Evolutionary conservation across 2,797 vertebrate species (phyloP).

Genomic region (Chaenodraco wilsoni): DNA sequence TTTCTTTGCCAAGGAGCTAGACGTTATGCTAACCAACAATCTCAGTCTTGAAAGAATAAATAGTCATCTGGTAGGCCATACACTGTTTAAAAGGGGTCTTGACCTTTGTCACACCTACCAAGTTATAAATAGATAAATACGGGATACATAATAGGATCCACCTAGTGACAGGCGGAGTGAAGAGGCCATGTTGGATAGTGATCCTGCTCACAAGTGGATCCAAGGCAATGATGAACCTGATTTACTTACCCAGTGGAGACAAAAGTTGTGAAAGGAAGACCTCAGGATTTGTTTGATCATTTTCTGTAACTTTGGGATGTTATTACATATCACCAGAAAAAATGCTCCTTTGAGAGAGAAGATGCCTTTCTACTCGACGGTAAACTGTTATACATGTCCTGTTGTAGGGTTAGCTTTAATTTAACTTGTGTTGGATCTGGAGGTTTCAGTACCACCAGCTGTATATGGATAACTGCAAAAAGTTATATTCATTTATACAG

Average conservation of each 20-base stretch:
- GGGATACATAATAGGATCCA: constrained; percentile 64
- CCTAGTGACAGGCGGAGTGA: constrained; percentile 55
- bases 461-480: background rate
- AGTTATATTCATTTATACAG: background rate
- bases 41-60: constrained; percentile 32
- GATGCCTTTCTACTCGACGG: background rate
- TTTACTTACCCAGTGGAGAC: constrained; percentile 1
- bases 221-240: constrained; percentile 14
- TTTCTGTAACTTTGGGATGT: background rate
- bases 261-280: constrained; percentile 13
- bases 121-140: constrained; percentile 72
- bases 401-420: background rate
- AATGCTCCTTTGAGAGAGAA: background rate
- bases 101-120: constrained; percentile 77
- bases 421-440: background rate
- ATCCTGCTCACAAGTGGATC: constrained; percentile 32
- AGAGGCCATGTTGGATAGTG: constrained; percentile 29
- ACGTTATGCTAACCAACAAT: constrained; percentile 22
- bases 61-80: constrained; percentile 11
- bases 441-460: background rate
- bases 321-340: background rate
- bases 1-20: background rate
- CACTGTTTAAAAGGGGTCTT: constrained; percentile 50
- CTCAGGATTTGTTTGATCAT: background rate
- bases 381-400: constrained; percentile 2